These are phyloP conservation scores for Egretta garzetta DNA, from an alignment of 2,113 vertebrate species.

Conservation along the genomic window DNA sequence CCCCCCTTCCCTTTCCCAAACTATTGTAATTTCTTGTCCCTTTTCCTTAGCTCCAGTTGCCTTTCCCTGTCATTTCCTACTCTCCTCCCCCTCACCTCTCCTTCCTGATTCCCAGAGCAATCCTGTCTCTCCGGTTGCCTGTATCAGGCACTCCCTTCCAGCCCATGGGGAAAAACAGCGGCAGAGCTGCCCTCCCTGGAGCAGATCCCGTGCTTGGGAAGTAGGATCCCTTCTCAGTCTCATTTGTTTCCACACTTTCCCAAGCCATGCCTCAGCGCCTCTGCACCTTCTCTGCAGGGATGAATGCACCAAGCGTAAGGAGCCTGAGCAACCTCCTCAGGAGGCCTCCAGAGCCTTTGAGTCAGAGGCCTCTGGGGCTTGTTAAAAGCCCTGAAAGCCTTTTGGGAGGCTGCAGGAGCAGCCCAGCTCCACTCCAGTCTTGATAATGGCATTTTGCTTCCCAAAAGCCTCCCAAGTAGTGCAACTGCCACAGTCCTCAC, in stretches of 20 bases:
- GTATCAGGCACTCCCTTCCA: neutral
- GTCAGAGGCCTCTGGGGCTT: neutral
- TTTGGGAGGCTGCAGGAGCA: neutral
- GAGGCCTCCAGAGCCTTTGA: neutral
- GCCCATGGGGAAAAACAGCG: neutral
- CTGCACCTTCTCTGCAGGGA: neutral
- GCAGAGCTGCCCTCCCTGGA: neutral
- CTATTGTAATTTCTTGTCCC: neutral
- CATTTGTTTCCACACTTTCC: neutral
- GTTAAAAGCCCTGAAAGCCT: neutral
- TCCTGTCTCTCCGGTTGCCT: neutral
- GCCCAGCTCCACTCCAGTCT: neutral
- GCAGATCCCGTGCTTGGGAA: neutral
- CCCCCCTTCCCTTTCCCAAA: rapidly evolving
- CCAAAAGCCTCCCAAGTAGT: neutral
- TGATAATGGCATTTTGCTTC: neutral
- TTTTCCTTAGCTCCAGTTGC: neutral
- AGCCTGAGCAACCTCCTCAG: neutral
- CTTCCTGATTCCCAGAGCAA: neutral
- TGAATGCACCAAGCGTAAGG: rapidly evolving
- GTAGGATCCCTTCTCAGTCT: neutral
- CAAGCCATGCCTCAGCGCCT: neutral
- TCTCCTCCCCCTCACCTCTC: too few species aligned
- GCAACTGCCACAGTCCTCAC: neutral
- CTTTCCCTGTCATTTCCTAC: neutral